phyloP scores from a whole-genome alignment of 2,888 invertebrate genomes.

The Carterocephalus palaemon region DNA sequence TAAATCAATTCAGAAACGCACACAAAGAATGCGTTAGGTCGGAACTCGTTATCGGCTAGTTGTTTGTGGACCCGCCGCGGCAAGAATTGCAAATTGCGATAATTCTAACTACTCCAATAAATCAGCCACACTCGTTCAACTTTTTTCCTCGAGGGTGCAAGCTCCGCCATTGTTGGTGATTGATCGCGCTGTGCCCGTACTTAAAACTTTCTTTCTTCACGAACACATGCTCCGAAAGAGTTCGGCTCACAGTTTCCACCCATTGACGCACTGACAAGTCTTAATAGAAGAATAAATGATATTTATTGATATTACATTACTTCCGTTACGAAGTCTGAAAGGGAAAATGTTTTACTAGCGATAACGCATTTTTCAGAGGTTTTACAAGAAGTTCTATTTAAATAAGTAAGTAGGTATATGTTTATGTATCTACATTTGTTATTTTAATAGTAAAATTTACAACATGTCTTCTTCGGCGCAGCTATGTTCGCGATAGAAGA shows the following conservation, averaged over 20 bases:
- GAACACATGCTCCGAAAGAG: conserved; percentile 61
- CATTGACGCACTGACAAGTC: conserved; percentile 41
- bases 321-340: background rate
- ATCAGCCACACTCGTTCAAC: conserved; percentile 68
- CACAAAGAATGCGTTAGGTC: conserved; percentile 28
- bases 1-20: conserved; percentile 1
- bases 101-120: conserved; percentile 77
- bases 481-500: no score
- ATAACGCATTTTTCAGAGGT: no score
- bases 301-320: conserved; percentile 47
- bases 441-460: no score
- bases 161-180: conserved; percentile 65
- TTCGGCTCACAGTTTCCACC: conserved; percentile 28
- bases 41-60: conserved; percentile 62
- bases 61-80: conserved; percentile 60
- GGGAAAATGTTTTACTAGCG: background rate
- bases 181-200: conserved; percentile 60
- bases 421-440: no score
- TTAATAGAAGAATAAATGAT: conserved; percentile 17
- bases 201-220: conserved; percentile 50
- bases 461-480: no score
- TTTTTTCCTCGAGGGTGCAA: conserved; percentile 71
- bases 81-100: conserved; percentile 78
- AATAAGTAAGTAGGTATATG: no score
- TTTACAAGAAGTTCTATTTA: no score